Evolutionary conservation across 2,797 vertebrate genomes (phyloP).

Genomic region (Aphelocoma californica): DNA sequence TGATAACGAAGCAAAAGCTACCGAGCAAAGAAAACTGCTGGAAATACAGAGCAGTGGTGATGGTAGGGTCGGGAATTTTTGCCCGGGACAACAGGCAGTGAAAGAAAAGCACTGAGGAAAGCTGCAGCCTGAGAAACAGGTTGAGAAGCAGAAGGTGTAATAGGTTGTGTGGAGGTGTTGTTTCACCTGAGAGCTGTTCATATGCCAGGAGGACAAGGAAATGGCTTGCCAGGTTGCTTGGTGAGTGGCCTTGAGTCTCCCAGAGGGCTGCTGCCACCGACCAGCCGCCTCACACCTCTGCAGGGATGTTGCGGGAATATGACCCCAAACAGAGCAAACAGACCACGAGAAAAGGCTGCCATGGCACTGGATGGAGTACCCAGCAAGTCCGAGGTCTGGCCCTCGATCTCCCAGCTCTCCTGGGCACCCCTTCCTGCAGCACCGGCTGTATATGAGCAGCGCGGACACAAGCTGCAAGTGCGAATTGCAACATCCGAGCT

Average conservation of each 20-base stretch:
- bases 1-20: not conserved
- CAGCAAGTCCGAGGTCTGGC: not conserved
- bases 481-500: not conserved
- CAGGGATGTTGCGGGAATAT: not conserved
- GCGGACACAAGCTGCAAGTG: not conserved
- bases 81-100: rapidly evolving
- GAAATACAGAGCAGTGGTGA: not conserved
- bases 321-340: not conserved
- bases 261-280: not conserved
- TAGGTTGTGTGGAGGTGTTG: rapidly evolving
- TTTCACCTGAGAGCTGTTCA: not conserved
- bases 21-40: not conserved
- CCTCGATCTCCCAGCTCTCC: not conserved
- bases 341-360: not conserved
- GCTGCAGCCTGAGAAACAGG: not conserved
- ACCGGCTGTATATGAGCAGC: rapidly evolving
- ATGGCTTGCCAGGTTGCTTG: not conserved
- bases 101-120: not conserved
- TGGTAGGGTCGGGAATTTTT: not conserved
- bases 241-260: not conserved
- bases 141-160: not conserved
- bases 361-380: not conserved
- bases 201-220: not conserved
- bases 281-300: not conserved
- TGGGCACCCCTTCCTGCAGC: not conserved